Evolutionary conservation across 2,888 invertebrate genomes (phyloP), one percentile per base, ranked within the genome.

Genomic region (Xestia ashworthii): DNA sequence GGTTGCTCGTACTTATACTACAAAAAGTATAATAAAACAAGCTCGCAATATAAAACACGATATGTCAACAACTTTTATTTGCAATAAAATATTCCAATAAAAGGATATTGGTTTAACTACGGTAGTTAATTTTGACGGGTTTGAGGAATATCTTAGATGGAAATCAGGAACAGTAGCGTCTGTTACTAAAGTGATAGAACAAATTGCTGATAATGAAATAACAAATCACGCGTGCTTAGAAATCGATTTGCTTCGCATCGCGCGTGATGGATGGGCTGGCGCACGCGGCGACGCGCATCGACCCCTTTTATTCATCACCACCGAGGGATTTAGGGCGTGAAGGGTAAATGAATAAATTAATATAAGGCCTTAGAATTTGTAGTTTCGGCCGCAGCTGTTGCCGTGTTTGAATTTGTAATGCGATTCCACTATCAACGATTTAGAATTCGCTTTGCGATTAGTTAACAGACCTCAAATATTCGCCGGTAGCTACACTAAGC

Each of bases 331-430:
- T 94, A 90, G 95, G 96, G 96, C 96, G 96, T 95, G 96, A 96
- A 95, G 96, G 95, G 95, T 94, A 94, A 93, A 95, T 95, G 94
- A 95, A 96, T 96, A 96, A 93, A 94, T 95, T 95, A 94, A 94
- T 93, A 91, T 85, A 87, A 89, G 91, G 89, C 90, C 92, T 92
- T 91, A 92, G 91, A 93, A 93, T 91, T 92, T 89, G 87, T 88
- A 89, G 89, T 91, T 88, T 87, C 84, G 81, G 83, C 84, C 89
- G 96, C 96, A 96, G 96, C 96, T 96, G 96, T 93, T 91, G 80
- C 76, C 81, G 89, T 88, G 89, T 90, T 89, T 88, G 89, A 92
- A 90, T 92, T 90, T 89, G 90, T 89, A 89, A 91, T 92, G 84
- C 80, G 79, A 83, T 84, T 83, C 76, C 64, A 70, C 69, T 79